A percentile compares a stretch with the other conserved stretches of the same genome.
Conservation (phyloP, 2,888 invertebrate genomes). For the Noctuana brunneofusca region DNA sequence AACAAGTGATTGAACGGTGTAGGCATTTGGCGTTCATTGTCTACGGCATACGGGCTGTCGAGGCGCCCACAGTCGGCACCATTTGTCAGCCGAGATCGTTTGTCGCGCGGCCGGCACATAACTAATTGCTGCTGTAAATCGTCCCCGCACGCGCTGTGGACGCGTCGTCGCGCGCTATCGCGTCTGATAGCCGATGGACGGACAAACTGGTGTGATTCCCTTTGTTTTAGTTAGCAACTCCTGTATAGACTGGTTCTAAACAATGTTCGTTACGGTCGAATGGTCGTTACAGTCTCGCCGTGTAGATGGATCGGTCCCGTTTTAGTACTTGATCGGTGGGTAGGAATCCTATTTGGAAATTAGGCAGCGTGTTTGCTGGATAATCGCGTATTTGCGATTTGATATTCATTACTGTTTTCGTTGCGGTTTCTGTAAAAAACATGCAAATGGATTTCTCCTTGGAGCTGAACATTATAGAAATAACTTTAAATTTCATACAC, state of each 20-base stretch:
- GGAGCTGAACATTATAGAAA: neutral
- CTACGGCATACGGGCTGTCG: conserved; percentile 58
- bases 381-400: neutral
- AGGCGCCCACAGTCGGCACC: conserved; percentile 47
- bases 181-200: conserved; percentile 28
- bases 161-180: conserved; percentile 36
- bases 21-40: conserved; percentile 56
- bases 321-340: conserved; percentile 8
- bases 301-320: conserved; percentile 12
- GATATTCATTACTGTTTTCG: neutral
- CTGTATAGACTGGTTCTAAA: conserved; percentile 27
- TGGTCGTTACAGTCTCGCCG: conserved; percentile 18
- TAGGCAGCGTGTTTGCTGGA: neutral
- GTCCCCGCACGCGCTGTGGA: conserved; percentile 55
- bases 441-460: neutral
- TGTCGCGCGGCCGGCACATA: conserved; percentile 70
- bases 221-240: conserved; percentile 28
- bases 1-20: conserved; percentile 32
- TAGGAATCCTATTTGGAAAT: neutral
- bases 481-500: neutral
- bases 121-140: conserved; percentile 77
- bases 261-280: conserved; percentile 27
- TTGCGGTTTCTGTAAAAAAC: neutral
- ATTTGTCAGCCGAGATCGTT: conserved; percentile 72
- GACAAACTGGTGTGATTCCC: conserved; percentile 32